Evolutionary conservation across 2,888 invertebrate species (phyloP), one percentile per base, ranked within the genome.

Genomic region (Tetramorium bicarinatum): DNA sequence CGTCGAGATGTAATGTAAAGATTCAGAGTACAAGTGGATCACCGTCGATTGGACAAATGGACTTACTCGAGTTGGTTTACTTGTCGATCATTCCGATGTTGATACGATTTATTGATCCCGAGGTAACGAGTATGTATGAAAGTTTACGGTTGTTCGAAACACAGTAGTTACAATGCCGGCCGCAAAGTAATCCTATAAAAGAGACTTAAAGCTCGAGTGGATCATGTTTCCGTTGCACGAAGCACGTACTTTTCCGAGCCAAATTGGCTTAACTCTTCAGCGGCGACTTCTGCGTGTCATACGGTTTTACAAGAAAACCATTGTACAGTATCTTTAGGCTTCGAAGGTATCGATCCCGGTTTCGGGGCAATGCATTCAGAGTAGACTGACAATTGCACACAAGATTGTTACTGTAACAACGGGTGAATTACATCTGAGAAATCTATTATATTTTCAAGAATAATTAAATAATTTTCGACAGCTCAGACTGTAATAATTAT

Each of bases 221-320:
- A 89, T 89, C 88, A 88, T 88, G 72, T 69, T 87, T 54, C 83
- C 83, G 79, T 85, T 82, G 82, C 87, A 84, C 77, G 83, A 84
- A 88, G 88, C 87, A 88, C 86, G 86, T 89, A 86, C 87, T 89
- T 86, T 89, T 87, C 81, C 69, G 61, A 83, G 88, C 82, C 85
- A 89, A 89, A 89, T 89, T 89, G 90, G 88, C 89, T 89, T 89
- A 90, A 88, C 88, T 89, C 89, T 83, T 90, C 87, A 83, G 66
- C 44, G 66, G 69, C 77, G 83, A 86, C 81, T 82, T 89, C 71
- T 84, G 64, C 71, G 21, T 54, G 67, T 79, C 61, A 59, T 59
- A n/a, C 21, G 62, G 62, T 61, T 84, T 71, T 86, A 83, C 52
- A 71, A 72, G 62, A 71, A 69, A 80, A 76, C 66, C 84, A 79